A percentile compares a stretch with the other conserved stretches of the same genome.
These are phyloP conservation scores for Synergus laeviventris DNA, from an alignment of 2,888 invertebrate species.

Conservation along the genomic window DNA sequence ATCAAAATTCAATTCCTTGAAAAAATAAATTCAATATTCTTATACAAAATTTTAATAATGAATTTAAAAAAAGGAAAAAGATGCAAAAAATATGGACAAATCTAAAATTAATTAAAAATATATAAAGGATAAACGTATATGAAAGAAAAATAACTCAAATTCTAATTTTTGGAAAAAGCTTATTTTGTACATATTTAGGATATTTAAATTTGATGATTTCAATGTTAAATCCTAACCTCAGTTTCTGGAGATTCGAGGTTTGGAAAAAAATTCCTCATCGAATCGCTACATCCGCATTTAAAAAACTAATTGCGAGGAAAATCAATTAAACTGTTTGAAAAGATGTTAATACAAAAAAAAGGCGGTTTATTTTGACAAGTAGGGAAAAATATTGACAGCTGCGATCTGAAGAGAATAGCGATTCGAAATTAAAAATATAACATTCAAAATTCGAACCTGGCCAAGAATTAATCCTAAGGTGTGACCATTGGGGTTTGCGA, in stretches of 20 bases:
- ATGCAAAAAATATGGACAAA: not conserved
- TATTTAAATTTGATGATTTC: not conserved
- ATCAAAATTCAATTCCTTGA: too few species aligned
- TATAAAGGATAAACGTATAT: not conserved
- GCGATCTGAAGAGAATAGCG: slow-evolving; percentile 50
- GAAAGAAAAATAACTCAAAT: not conserved
- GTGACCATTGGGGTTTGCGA: slow-evolving; percentile 81
- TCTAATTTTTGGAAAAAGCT: not conserved
- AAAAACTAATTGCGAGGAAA: not conserved
- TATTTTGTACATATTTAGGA: too few species aligned
- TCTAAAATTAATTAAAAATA: not conserved
- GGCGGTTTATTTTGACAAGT: not conserved
- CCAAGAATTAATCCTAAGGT: slow-evolving; percentile 87
- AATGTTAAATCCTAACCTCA: not conserved
- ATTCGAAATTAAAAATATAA: slow-evolving; percentile 38
- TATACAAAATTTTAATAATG: too few species aligned
- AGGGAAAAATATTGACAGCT: slow-evolving; percentile 53
- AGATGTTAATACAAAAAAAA: not conserved
- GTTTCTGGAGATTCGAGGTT: not conserved
- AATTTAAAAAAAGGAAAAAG: slow-evolving; percentile 1
- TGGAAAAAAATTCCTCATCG: not conserved
- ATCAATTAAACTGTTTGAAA: not conserved
- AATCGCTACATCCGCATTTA: not conserved
- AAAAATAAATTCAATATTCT: too few species aligned
- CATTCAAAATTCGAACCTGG: slow-evolving; percentile 79